These are phyloP conservation scores for Hydrotaea diabolus DNA, from an alignment of 2,888 invertebrate species.

Conservation along the genomic window DNA sequence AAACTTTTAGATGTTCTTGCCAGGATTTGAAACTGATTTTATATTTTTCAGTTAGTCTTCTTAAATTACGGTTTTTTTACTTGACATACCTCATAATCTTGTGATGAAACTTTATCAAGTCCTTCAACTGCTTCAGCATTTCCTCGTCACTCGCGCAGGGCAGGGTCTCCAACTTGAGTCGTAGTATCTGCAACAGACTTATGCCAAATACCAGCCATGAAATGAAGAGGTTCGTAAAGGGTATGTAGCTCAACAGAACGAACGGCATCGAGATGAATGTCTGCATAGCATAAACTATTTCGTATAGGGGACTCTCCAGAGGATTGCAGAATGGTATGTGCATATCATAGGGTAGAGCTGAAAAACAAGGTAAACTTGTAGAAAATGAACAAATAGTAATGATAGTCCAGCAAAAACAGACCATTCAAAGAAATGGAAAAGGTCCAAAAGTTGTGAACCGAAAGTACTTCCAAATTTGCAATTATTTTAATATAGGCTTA, in stretches of 20 bases:
- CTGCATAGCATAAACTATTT: conserved; percentile 67
- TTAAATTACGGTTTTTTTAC: no score
- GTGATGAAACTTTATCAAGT: conserved; percentile 68
- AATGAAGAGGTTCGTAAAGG: conserved; percentile 70
- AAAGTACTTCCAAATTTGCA: no score
- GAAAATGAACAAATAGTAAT: no score
- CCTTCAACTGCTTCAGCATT: conserved; percentile 59
- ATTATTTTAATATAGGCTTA: no score
- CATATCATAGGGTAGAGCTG: conserved; percentile 65
- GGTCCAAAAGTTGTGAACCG: no score
- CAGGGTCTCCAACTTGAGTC: conserved; percentile 63
- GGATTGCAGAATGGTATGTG: conserved; percentile 61
- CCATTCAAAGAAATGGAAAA: no score
- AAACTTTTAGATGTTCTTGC: no score
- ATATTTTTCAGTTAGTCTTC: no score
- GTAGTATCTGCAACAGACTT: conserved; percentile 66
- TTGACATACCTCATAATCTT: conserved; percentile 69
- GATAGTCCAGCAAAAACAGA: no score
- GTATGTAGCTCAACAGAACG: conserved; percentile 65
- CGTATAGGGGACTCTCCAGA: conserved; percentile 67
- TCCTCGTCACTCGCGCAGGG: conserved; percentile 43
- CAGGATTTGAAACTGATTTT: no score
- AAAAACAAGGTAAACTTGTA: no score
- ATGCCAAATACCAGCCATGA: conserved; percentile 70
- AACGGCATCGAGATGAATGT: conserved; percentile 58